Evolutionary conservation across 2,797 vertebrate genomes (phyloP).

Genomic region (Synaphobranchus kaupii): DNA sequence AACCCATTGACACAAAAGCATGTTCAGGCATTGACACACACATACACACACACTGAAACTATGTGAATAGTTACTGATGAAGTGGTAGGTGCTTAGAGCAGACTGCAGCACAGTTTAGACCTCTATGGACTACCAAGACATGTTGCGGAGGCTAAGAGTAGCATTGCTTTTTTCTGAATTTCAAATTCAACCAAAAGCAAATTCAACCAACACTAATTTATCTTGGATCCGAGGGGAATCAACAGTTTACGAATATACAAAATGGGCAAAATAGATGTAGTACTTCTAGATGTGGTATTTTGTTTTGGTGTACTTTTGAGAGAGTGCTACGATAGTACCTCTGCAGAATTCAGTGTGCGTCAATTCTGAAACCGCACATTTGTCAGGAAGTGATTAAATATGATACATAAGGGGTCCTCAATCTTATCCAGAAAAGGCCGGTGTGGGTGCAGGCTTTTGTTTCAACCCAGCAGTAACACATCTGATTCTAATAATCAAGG

Average conservation of each 20-base stretch:
- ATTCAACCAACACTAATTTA: not conserved
- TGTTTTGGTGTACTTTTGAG: not conserved
- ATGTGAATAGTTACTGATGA: conserved; percentile 17
- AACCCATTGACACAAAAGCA: not conserved
- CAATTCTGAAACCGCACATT: not conserved
- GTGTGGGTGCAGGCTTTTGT: too few relatives aligned
- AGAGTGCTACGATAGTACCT: too few relatives aligned
- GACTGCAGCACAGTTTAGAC: not conserved
- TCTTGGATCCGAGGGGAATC: not conserved
- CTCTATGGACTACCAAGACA: not conserved
- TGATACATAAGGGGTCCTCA: not conserved
- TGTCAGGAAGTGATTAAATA: not conserved
- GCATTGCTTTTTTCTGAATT: not conserved
- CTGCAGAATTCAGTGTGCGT: too few relatives aligned
- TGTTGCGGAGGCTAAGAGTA: not conserved
- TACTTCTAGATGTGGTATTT: not conserved
- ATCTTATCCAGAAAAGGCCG: too few relatives aligned
- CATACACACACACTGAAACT: conserved; percentile 25
- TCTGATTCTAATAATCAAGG: too few relatives aligned
- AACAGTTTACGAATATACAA: not conserved
- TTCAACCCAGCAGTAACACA: too few relatives aligned
- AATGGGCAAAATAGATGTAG: not conserved
- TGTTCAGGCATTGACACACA: not conserved
- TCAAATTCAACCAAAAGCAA: not conserved
- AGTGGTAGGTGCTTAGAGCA: not conserved